Percentiles rank a stretch among this genome's conserved stretches.
Conservation (phyloP, 2,113 vertebrate species). For the Sciurus niger region DNA sequence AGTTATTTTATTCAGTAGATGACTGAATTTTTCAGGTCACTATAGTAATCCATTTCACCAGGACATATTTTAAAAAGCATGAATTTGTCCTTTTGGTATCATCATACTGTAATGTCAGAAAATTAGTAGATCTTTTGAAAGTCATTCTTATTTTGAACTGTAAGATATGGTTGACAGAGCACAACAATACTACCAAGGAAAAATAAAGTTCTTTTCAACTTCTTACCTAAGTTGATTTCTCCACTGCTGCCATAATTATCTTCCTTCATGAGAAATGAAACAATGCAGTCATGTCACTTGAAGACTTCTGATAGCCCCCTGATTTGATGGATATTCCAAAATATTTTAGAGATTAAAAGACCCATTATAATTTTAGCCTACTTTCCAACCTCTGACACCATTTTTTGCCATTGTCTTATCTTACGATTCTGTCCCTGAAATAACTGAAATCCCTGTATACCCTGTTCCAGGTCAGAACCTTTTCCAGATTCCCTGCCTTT, state of each 20-base stretch:
- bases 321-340: not conserved
- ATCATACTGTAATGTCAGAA: conserved; percentile 5
- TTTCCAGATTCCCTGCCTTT: not conserved
- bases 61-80: not conserved
- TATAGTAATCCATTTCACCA: not conserved
- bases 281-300: not conserved
- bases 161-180: not conserved
- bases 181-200: not conserved
- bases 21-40: not conserved
- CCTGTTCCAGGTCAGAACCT: not conserved
- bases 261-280: not conserved
- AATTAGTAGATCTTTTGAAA: not conserved
- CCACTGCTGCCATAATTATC: not conserved
- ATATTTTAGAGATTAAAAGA: not conserved
- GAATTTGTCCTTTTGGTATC: conserved; percentile 37
- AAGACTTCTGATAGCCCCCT: not conserved
- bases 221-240: not conserved
- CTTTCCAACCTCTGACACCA: not conserved
- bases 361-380: not conserved
- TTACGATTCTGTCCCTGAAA: not conserved
- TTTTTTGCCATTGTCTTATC: not conserved
- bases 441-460: not conserved
- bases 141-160: not conserved
- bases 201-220: not conserved
- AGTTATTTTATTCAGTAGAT: not conserved